Percentiles rank a stretch among this genome's conserved stretches.
phyloP scores from a whole-genome alignment of 2,888 invertebrate genomes.

The Onthophagus sagittarius region DNA sequence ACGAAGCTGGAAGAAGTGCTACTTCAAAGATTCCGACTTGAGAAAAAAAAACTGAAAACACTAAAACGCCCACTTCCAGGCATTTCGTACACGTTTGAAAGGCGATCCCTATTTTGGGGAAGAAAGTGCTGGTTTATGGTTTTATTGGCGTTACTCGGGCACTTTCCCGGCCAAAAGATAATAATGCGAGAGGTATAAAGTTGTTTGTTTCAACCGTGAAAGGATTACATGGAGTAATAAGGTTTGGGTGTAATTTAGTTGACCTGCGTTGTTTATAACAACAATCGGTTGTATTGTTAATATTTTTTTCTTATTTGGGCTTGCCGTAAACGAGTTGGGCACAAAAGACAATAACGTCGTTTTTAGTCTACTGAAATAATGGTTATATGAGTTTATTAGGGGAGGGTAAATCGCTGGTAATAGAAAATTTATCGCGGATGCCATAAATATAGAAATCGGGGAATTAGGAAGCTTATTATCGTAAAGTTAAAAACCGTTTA shows the following conservation, averaged over 20 bases:
- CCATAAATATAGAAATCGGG: too few species aligned
- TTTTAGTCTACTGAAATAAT: not conserved
- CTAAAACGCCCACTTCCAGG: not conserved
- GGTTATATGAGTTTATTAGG: not conserved
- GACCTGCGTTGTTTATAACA: not conserved
- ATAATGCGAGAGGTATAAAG: not conserved
- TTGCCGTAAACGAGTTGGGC: too few species aligned
- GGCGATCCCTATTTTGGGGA: not conserved
- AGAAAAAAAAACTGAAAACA: not conserved
- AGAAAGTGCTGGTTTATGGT: not conserved
- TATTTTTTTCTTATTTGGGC: not conserved
- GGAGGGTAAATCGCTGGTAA: too few species aligned
- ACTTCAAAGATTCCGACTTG: not conserved
- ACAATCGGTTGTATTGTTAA: not conserved
- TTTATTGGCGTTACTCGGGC: not conserved
- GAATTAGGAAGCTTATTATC: too few species aligned
- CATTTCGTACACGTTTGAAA: not conserved
- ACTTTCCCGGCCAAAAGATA: not conserved
- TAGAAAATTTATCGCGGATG: too few species aligned
- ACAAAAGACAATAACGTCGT: not conserved
- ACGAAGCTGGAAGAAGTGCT: not conserved
- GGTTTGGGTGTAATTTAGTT: not conserved
- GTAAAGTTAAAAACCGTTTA: too few species aligned
- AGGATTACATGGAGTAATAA: not conserved
- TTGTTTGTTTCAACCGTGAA: not conserved